phyloP scores from a whole-genome alignment of 2,888 invertebrate species.

The Drosophila histrio region DNA sequence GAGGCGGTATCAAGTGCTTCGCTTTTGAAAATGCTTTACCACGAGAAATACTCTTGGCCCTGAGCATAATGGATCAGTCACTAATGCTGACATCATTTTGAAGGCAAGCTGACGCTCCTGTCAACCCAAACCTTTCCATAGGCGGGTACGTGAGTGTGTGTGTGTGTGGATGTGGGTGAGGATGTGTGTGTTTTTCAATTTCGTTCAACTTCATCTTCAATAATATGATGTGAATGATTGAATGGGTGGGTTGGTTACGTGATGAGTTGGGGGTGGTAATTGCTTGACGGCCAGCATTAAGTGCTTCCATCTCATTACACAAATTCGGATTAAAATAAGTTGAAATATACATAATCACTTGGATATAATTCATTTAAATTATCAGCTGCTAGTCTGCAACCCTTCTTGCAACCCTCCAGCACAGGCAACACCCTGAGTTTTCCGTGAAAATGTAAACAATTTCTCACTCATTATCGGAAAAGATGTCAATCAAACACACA shows the following conservation, averaged over 20 bases:
- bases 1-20: constrained; percentile 61
- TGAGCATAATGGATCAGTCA: constrained; percentile 74
- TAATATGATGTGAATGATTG: constrained; percentile 15
- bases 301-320: constrained; percentile 71
- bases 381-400: neutral
- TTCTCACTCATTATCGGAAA: neutral
- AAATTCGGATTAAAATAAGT: constrained; percentile 70
- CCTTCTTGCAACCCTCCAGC: neutral
- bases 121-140: constrained; percentile 34
- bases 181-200: constrained; percentile 65
- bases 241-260: constrained; percentile 3
- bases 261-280: constrained; percentile 16
- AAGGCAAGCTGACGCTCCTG: constrained; percentile 71
- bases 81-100: constrained; percentile 71
- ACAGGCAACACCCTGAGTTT: neutral
- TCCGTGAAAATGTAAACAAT: neutral
- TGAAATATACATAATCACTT: constrained; percentile 32
- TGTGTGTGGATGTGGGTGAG: neutral
- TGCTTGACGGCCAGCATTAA: constrained; percentile 54
- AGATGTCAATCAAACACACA: neutral
- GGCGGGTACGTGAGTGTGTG: neutral
- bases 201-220: constrained; percentile 48
- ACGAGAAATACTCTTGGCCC: too few relatives aligned
- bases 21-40: constrained; percentile 64
- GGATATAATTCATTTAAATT: constrained; percentile 10